These are phyloP conservation scores for Strix aluco DNA, from an alignment of 2,113 vertebrate genomes.

Conservation along the genomic window DNA sequence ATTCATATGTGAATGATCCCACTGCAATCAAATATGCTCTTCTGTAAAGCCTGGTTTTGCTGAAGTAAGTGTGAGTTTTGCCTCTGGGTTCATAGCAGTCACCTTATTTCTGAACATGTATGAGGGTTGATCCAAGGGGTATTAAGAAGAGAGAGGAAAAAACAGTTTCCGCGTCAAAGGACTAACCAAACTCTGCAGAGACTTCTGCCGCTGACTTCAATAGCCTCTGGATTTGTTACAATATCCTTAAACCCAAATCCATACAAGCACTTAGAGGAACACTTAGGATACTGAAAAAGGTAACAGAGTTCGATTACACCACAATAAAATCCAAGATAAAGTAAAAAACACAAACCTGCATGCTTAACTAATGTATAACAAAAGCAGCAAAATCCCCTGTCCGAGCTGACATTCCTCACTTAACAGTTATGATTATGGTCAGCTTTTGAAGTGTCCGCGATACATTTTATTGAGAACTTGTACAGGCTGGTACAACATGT, in stretches of 20 bases:
- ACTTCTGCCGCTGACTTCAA: neutral
- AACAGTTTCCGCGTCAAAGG: neutral
- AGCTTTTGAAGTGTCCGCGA: neutral
- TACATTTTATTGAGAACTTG: neutral
- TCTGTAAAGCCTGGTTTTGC: neutral
- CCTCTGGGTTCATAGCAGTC: neutral
- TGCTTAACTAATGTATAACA: conserved; percentile 41
- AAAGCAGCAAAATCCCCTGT: conserved; percentile 3
- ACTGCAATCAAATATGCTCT: fast-evolving
- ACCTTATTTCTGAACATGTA: neutral
- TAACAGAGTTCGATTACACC: conserved; percentile 20
- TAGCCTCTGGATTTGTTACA: neutral
- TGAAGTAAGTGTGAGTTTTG: neutral
- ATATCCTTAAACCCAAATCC: conserved; percentile 22
- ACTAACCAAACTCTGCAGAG: neutral
- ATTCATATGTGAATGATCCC: neutral
- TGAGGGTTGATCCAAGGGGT: neutral
- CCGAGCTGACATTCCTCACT: conserved; percentile 40
- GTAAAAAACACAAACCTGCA: neutral
- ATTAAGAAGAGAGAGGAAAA: neutral
- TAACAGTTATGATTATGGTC: conserved; percentile 36
- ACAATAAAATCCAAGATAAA: conserved; percentile 42
- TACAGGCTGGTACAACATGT: neutral
- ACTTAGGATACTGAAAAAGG: neutral
- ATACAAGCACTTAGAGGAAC: neutral